These are phyloP conservation scores for Xanthia togata DNA, from an alignment of 2,888 invertebrate genomes.

Conservation along the genomic window DNA sequence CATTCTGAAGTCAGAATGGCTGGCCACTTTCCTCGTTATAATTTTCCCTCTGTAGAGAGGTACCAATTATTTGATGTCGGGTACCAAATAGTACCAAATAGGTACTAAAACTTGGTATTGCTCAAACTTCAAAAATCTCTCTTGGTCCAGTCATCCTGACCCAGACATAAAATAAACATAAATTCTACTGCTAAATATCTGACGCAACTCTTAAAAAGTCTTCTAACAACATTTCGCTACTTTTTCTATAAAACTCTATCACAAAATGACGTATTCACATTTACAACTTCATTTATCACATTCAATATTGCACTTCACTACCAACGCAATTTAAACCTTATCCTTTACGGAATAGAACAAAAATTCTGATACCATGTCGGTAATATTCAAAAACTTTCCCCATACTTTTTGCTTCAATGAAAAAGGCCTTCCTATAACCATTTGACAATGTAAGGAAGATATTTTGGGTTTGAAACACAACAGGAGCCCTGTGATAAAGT, in stretches of 20 bases:
- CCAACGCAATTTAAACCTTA: slow-evolving; percentile 21
- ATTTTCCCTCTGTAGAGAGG: too few relatives aligned
- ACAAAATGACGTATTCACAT: slow-evolving; percentile 52
- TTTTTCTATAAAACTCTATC: slow-evolving; percentile 42
- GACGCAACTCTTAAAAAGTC: slow-evolving; percentile 17
- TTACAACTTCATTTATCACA: slow-evolving; percentile 42
- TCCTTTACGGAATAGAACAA: neutral
- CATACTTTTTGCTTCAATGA: slow-evolving; percentile 43
- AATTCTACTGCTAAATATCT: neutral
- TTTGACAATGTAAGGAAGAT: slow-evolving; percentile 45
- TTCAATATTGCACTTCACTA: slow-evolving; percentile 31
- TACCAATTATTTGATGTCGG: too few relatives aligned
- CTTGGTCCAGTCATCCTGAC: too few relatives aligned
- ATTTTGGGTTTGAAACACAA: slow-evolving; percentile 50
- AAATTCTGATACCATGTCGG: neutral
- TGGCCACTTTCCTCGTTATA: too few relatives aligned
- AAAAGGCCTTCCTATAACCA: slow-evolving; percentile 47
- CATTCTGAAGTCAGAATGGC: too few relatives aligned
- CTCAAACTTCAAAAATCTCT: too few relatives aligned
- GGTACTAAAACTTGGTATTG: too few relatives aligned
- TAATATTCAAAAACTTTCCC: slow-evolving; percentile 40
- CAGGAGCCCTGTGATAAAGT: slow-evolving; percentile 35
- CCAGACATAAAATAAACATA: neutral
- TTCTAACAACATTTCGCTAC: slow-evolving; percentile 18
- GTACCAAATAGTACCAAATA: too few relatives aligned